Percentiles rank a stretch among this genome's conserved stretches.
Evolutionary conservation across 2,797 vertebrate species (phyloP).

Genomic region (Acanthurus lineatus): DNA sequence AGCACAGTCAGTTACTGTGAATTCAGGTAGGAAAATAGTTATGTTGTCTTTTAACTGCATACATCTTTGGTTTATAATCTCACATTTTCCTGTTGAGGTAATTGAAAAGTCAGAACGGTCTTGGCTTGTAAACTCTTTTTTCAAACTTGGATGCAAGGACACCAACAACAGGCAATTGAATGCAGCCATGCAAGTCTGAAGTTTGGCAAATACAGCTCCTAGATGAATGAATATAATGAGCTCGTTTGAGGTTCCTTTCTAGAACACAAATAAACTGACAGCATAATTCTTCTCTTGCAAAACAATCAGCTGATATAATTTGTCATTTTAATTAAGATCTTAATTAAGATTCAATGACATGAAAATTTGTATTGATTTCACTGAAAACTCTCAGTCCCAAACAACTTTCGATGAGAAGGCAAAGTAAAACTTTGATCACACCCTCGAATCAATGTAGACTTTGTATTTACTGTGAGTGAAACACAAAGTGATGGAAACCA

Average conservation of each 20-base stretch:
- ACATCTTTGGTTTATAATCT: neutral
- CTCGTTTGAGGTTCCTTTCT: neutral
- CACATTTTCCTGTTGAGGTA: neutral
- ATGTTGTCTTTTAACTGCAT: neutral
- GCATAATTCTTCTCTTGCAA: neutral
- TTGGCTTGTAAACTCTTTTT: neutral
- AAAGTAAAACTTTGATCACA: neutral
- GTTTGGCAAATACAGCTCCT: neutral
- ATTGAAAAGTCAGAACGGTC: neutral
- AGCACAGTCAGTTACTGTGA: neutral
- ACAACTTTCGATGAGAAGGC: neutral
- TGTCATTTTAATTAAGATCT: conserved; percentile 21
- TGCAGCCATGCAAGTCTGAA: neutral
- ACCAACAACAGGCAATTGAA: neutral
- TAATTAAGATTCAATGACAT: conserved; percentile 24
- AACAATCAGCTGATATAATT: neutral
- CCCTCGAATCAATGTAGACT: neutral
- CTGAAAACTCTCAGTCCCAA: neutral
- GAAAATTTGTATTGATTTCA: neutral
- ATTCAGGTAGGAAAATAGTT: neutral
- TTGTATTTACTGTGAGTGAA: neutral
- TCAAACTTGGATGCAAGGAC: neutral
- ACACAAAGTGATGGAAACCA: neutral
- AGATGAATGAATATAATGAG: neutral
- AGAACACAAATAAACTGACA: neutral